These are phyloP conservation scores for Procambarus virginalis DNA, from an alignment of 1,140 invertebrate species.

Conservation along the genomic window DNA sequence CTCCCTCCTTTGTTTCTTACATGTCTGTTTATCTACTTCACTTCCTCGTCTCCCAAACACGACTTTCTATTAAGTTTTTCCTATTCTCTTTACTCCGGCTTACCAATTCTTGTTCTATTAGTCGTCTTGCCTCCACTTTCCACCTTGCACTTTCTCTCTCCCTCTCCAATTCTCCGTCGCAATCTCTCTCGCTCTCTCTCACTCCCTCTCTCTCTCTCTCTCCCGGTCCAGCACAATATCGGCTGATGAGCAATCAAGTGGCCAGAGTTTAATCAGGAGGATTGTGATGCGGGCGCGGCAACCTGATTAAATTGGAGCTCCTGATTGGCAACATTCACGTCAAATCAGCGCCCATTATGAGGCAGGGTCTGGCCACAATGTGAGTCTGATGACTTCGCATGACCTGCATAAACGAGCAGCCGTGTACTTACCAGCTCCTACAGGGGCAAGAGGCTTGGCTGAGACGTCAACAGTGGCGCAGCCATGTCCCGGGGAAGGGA, in stretches of 20 bases:
- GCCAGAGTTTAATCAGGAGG: slow-evolving; percentile 67
- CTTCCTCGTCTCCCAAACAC: too few species aligned
- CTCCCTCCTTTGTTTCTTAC: neutral
- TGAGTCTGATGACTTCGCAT: slow-evolving; percentile 65
- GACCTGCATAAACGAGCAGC: slow-evolving; percentile 67
- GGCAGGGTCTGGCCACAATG: slow-evolving; percentile 61
- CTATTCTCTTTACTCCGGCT: neutral
- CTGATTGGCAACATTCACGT: slow-evolving; percentile 70
- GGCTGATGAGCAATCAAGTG: slow-evolving; percentile 67
- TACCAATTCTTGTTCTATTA: neutral
- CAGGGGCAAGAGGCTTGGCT: slow-evolving; percentile 8
- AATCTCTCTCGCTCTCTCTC: slow-evolving; percentile 52
- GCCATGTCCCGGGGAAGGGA: neutral
- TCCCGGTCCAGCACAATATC: slow-evolving; percentile 59
- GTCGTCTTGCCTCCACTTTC: neutral
- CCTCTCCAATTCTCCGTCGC: slow-evolving; percentile 9
- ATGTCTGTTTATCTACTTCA: neutral
- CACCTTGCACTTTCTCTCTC: slow-evolving; percentile 1
- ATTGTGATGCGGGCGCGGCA: slow-evolving; percentile 67
- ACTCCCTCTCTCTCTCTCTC: slow-evolving; percentile 51
- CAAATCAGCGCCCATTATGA: slow-evolving; percentile 69
- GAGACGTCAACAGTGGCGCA: slow-evolving; percentile 17
- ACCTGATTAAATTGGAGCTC: slow-evolving; percentile 67
- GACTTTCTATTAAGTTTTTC: neutral
- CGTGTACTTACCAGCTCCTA: slow-evolving; percentile 50